A percentile compares a stretch with the other conserved stretches of the same genome.
These are phyloP conservation scores for Gadopsis bispinosus DNA, from an alignment of 2,797 vertebrate genomes.

Conservation along the genomic window DNA sequence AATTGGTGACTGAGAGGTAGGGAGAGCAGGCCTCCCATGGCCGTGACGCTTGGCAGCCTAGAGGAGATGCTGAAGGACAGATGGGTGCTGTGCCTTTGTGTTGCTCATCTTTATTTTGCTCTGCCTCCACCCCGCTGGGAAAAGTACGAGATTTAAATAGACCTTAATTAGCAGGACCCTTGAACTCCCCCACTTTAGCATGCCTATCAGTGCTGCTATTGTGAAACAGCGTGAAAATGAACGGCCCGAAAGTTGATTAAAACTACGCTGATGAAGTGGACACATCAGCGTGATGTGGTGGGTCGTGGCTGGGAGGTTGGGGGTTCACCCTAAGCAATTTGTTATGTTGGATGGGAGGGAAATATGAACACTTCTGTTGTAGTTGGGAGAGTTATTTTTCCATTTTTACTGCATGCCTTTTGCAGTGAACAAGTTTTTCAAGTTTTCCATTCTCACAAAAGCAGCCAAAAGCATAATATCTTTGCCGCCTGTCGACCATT, in stretches of 20 bases:
- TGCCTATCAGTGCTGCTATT: constrained; percentile 67
- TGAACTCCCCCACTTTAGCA: constrained; percentile 77
- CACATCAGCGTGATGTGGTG: constrained; percentile 45
- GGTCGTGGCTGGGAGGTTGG: constrained; percentile 31
- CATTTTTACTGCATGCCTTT: constrained; percentile 9
- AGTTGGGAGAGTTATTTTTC: no score
- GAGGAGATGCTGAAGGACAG: constrained; percentile 81
- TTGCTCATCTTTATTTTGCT: constrained; percentile 78
- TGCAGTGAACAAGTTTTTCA: constrained; percentile 14
- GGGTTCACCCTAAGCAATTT: constrained; percentile 16
- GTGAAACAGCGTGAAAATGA: constrained; percentile 66
- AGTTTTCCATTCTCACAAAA: constrained; percentile 33
- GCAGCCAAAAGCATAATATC: constrained; percentile 49
- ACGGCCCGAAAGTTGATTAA: constrained; percentile 70
- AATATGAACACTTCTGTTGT: background rate
- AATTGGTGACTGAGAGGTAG: constrained; percentile 71
- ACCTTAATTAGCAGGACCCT: constrained; percentile 86
- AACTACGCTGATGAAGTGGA: constrained; percentile 68
- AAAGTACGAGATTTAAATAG: constrained; percentile 83
- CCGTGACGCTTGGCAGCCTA: constrained; percentile 63
- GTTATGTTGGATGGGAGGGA: background rate
- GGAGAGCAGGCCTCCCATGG: constrained; percentile 67
- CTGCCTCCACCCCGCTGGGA: constrained; percentile 70
- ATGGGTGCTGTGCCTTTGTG: constrained; percentile 77
- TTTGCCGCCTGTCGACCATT: constrained; percentile 17